Percentiles rank a stretch among this genome's conserved stretches.
phyloP scores from a whole-genome alignment of 2,797 vertebrate species.

The Accipiter fasciatus region DNA sequence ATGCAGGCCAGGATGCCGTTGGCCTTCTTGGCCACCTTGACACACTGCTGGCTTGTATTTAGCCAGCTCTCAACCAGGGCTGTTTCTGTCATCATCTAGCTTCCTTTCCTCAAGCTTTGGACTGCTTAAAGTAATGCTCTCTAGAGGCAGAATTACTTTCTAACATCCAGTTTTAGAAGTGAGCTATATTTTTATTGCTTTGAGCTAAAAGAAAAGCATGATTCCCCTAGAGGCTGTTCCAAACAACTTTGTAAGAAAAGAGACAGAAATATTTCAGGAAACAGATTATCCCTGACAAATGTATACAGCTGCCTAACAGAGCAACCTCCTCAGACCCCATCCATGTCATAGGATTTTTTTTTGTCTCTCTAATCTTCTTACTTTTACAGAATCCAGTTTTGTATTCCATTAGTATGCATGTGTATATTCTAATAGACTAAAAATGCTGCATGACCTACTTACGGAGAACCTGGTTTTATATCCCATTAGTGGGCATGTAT shows the following conservation, averaged over 20 bases:
- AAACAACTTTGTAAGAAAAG: conserved; percentile 4
- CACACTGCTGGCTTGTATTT: no score
- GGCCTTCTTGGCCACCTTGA: no score
- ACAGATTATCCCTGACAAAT: conserved; percentile 44
- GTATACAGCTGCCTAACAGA: conserved; percentile 44
- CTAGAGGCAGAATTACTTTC: neutral
- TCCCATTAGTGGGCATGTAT: conserved; percentile 33
- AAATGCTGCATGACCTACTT: conserved; percentile 61
- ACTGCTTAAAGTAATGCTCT: neutral
- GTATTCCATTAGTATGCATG: conserved; percentile 58
- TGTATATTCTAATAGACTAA: conserved; percentile 51
- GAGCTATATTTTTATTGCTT: conserved; percentile 12
- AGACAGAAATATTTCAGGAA: conserved; percentile 47
- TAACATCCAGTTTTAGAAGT: conserved; percentile 8
- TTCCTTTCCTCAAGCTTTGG: neutral
- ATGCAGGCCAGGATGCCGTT: no score
- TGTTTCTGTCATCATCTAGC: neutral
- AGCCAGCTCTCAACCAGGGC: no score
- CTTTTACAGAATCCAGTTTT: conserved; percentile 38
- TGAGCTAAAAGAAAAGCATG: neutral
- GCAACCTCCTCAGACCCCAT: conserved; percentile 14
- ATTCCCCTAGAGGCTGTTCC: neutral
- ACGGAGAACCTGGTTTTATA: conserved; percentile 49
- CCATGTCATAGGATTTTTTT: conserved; percentile 41
- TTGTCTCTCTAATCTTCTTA: conserved; percentile 61